Evolutionary conservation across 2,888 invertebrate genomes (phyloP), one percentile per base, ranked within the genome.

Genomic region (Agrilus cyanescens): DNA sequence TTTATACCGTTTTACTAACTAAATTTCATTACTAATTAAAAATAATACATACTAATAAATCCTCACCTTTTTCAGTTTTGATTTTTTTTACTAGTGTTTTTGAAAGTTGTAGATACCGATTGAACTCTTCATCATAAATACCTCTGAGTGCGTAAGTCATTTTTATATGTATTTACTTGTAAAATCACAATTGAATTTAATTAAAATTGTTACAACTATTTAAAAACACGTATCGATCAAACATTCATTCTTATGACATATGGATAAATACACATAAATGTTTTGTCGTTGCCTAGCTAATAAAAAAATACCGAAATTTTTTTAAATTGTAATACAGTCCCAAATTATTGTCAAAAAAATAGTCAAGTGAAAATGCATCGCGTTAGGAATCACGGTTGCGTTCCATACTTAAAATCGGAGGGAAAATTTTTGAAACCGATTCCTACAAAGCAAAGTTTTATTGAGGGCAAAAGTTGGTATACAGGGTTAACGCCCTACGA

Each of bases 61-160:
- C 35, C 46, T 50, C 56, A 61, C 63, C 63, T 56, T 53, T 55
- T 51, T 52, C 57, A 33, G 62, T 63, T 51, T 54, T 59, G 56
- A 76, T 55, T 39, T 67, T 59, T 3, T 53, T 54, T 15, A 73
- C 59, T 3, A 75, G 54, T 4, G 57, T 57, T 46, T 66, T 66
- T 0, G 73, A 72, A 13, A 72, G 50, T 39, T 66, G 64, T 45
- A 70, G 61, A 50, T 73, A 66, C 41, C 63, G 62, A 34, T 66
- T 58, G 52, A 75, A 75, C 51, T 73, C 72, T 50, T 72, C 70
- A 54, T 73, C 71, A 45, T 74, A 66, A 38, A 67, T 54, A 48
- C 66, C 63, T 10, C 25, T 25, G 10, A 25, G 25, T 25, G 25
- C 25, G 10, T 25, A 25, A 10, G 25, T 25, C 25, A 25, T 25